Base-by-base conservation (phyloP, 2,113 vertebrate genomes). In the Forbesichthys agassizii region DNA sequence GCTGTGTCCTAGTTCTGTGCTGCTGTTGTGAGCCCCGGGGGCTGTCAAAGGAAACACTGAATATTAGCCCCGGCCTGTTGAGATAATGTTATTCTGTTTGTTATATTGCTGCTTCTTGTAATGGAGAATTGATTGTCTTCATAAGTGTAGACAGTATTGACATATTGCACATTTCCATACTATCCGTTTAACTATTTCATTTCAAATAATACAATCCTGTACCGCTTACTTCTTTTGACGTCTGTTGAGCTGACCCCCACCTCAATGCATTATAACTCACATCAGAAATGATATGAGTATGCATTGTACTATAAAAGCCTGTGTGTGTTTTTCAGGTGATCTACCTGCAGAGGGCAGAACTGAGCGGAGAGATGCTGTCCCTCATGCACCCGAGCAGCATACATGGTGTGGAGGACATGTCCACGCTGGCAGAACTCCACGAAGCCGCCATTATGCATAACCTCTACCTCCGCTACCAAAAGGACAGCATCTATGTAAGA, bases 361-460 rank as follows among this genome's bases (percentile, higher is more conserved):
- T 95, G 61, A 91, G 81, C 85, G 89, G 92, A 48, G 93, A 93
- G 64, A 92, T 85, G 42, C 89, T 94, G 48, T 88, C 87, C 74
- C 89, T 89, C 8, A 96, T 96, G 95, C 94, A 95, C 79, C 91
- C 90, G 81, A 93, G 84, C 88, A 96, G 94, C 46, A 0, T 89
- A 67, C 87, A 91, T 9, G 95, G 95, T 14, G 94, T 95, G 42
- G 95, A 96, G 81, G 95, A 97, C 90, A 96, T 97, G 95, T 95
- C 95, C 69, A 82, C 88, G 61, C 91, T 97, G 87, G 90, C 90
- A 14, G 95, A 97, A 77, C 90, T 96, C 56, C 95, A 96, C 1
- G 95, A 96, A 84, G 94, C 93, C 9, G 93, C 95, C 90, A 97
- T 97, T 86, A 93, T 97, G 92, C 92, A 95, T 78, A 96, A 96